These are phyloP conservation scores for Chalcis sispes DNA, from an alignment of 2,888 invertebrate species.

Conservation along the genomic window DNA sequence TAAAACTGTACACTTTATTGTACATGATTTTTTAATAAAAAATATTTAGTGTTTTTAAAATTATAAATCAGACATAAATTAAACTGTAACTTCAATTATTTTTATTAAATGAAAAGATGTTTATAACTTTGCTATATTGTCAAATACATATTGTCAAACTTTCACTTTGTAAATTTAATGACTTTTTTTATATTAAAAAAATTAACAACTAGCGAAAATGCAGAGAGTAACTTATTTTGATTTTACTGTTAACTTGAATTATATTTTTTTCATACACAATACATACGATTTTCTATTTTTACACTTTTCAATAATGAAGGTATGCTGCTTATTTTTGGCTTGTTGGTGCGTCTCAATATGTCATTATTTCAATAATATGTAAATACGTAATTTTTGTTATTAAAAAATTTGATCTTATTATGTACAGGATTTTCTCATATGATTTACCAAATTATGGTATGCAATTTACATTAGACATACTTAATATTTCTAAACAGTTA, in stretches of 20 bases:
- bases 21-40: slow-evolving; percentile 38
- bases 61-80: slow-evolving; percentile 30
- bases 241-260: slow-evolving; percentile 35
- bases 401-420: slow-evolving; percentile 51
- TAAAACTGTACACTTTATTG: slow-evolving; percentile 43
- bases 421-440: slow-evolving; percentile 49
- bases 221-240: slow-evolving; percentile 51
- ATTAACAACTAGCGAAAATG: slow-evolving; percentile 46
- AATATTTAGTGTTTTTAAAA: slow-evolving; percentile 18
- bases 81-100: slow-evolving; percentile 46
- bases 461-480: slow-evolving; percentile 52
- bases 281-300: slow-evolving; percentile 48
- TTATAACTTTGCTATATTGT: slow-evolving; percentile 41
- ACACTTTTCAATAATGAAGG: slow-evolving; percentile 46
- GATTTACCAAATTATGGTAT: slow-evolving; percentile 49
- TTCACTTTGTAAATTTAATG: slow-evolving; percentile 23
- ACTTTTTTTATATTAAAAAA: background rate
- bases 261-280: slow-evolving; percentile 31
- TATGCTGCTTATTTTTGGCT: slow-evolving; percentile 55
- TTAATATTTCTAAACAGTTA: slow-evolving; percentile 46
- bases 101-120: slow-evolving; percentile 22
- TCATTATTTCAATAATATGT: slow-evolving; percentile 32
- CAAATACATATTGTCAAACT: slow-evolving; percentile 44
- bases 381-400: slow-evolving; percentile 42
- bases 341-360: slow-evolving; percentile 39